Base-by-base conservation (phyloP, 2,888 invertebrate genomes). In the Lissocephala sabroskyi region DNA sequence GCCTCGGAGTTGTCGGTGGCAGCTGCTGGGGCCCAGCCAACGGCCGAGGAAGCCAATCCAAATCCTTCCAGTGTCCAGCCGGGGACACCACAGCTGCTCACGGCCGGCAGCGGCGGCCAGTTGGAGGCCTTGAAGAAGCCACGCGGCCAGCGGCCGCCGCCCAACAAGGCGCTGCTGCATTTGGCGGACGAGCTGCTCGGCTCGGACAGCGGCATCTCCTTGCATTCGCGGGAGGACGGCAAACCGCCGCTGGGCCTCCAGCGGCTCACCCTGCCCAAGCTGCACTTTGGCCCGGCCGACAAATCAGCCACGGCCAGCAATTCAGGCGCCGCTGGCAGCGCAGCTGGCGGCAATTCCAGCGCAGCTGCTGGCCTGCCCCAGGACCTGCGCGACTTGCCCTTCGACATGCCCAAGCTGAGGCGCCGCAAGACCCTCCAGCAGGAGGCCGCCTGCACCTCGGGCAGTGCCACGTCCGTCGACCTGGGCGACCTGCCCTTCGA, bases 361-460 rank as follows among this genome's bases (percentile, higher is more conserved):
- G 62, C 53, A 9, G 53, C 59, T 2, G 73, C 65, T 16, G 86
- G 86, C n/a, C 86, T 88, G 46, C 88, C 88, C 28, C 89, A 90
- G 45, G 91, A 93, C 74, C 85, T 93, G 57, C 88, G 90, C 19
- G 93, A 94, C 85, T 87, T 95, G 62, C 95, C 95, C 1, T 95
- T 95, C 74, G 94, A 95, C 74, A 95, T 95, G 94, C 95, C 95
- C 41, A 95, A 95, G 82, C 84, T 95, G 60, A 87, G 94, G 49
- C 87, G 94, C 56, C 85, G 90, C 71, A 88, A 91, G 71, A 88
- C 88, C 16, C 78, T 90, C 66, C 90, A 91, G 75, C 89, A 89
- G 79, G 89, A 84, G 83, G 84, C 84, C 18, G 80, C 82, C 7
- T 92, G 92, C 45, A 92, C 92, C 62, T 90, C 90, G 4, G 89